phyloP scores from a whole-genome alignment of 2,797 vertebrate species.

The Typhlichthys eigenmanni region DNA sequence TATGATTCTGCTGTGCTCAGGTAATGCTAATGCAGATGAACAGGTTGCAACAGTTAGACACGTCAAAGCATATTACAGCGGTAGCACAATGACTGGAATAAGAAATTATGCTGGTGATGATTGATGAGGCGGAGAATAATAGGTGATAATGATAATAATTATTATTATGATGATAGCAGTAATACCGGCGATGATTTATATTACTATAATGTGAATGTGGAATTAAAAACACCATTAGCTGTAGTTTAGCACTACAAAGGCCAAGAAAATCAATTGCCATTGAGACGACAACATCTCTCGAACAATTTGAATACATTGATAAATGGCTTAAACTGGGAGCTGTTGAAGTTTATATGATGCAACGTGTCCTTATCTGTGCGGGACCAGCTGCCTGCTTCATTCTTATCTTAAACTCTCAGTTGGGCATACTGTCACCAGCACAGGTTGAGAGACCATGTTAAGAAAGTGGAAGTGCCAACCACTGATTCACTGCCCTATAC shows the following conservation, averaged over 20 bases:
- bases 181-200: not conserved
- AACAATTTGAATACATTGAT: no score
- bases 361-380: not conserved
- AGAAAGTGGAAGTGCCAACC: no score
- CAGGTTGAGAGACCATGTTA: no score
- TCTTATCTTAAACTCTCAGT: slow-evolving; percentile 13
- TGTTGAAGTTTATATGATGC: not conserved
- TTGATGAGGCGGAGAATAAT: slow-evolving; percentile 1
- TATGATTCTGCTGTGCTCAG: not conserved
- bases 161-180: slow-evolving; percentile 1
- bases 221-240: slow-evolving; percentile 2
- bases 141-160: not conserved
- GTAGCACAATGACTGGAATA: no score
- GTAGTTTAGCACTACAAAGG: not conserved
- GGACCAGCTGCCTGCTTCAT: slow-evolving; percentile 7
- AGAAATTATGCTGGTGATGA: slow-evolving; percentile 2
- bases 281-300: no score
- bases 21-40: slow-evolving; percentile 1
- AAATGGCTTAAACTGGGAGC: not conserved
- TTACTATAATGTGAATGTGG: not conserved
- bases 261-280: not conserved
- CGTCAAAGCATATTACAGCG: not conserved
- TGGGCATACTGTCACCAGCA: not conserved
- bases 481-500: no score
- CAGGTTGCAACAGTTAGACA: slow-evolving; percentile 3